A percentile compares a stretch with the other conserved stretches of the same genome.
phyloP scores from a whole-genome alignment of 1,140 invertebrate genomes.

The Nephila pilipes region DNA sequence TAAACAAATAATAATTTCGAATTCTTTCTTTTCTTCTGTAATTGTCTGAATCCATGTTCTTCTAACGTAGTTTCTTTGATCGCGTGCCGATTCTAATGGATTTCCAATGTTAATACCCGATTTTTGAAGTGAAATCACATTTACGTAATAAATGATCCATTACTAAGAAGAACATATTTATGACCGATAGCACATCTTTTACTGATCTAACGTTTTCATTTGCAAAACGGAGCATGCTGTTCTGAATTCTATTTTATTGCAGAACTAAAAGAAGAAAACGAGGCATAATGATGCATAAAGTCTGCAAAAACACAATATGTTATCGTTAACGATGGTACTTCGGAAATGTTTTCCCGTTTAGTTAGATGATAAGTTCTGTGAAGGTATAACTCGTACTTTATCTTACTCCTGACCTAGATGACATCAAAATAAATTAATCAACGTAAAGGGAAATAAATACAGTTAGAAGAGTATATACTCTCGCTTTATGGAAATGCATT shows the following conservation, averaged over 20 bases:
- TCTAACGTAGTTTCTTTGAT: constrained; percentile 39
- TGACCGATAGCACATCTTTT: constrained; percentile 40
- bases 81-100: constrained; percentile 60
- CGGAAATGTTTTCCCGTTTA: constrained; percentile 44
- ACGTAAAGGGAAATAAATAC: background rate
- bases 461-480: background rate
- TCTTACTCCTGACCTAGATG: constrained; percentile 27
- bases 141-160: constrained; percentile 60
- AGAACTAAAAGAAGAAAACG: constrained; percentile 33
- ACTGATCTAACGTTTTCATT: constrained; percentile 39
- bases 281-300: constrained; percentile 59
- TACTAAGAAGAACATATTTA: constrained; percentile 56
- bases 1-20: background rate
- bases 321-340: constrained; percentile 48
- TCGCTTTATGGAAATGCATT: background rate
- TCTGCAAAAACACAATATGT: constrained; percentile 45
- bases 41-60: background rate
- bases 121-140: constrained; percentile 50
- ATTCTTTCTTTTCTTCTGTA: background rate
- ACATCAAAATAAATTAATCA: constrained; percentile 26
- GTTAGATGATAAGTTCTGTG: constrained; percentile 3
- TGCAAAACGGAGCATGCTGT: constrained; percentile 61
- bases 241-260: constrained; percentile 62
- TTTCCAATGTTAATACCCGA: constrained; percentile 60
- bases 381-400: constrained; percentile 26